Base-by-base conservation (phyloP, 2,113 vertebrate species). In the Chrysochloris asiatica region DNA sequence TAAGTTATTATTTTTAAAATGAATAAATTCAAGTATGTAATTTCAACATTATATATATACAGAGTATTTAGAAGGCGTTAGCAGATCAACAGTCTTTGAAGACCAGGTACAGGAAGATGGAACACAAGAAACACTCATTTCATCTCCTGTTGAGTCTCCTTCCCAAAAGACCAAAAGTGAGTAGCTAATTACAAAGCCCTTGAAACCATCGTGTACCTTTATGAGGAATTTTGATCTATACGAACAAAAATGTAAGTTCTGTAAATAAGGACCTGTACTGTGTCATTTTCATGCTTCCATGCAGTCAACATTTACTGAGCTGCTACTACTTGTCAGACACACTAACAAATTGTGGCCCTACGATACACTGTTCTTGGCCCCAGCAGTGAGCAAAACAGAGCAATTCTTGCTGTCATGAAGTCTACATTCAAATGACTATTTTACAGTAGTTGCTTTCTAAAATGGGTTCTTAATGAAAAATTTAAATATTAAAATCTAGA, bases 141-240 rank as follows among this genome's bases (percentile, higher is more conserved):
- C 98, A 59, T 98, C 98, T 28, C 98, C 99, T 81, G 98, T 96
- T 28, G 97, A 98, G 86, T 99, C 98, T 89, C 98, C 98, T 0
- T 98, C 98, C 86, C 98, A 98, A 96, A 98, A 98, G 96, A 98
- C 98, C 96, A 99, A 99, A 98, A 99, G 99, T 99, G 98, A 98
- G 98, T 97, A 94, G 59, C 3, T 82, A 11, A 56, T 22, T 72
- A 41, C 11, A 45, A 89, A 71, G 6, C 33, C 30, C 19, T 75
- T 19, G 52, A 69, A 65, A 67, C n/a, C 13, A 24, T 38, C 17
- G n/a, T 50, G 45, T 17, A 43, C 6, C 16, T 82, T 59, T 48
- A 33, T 33, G 47, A 79, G 41, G 33, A 89, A 0, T 36, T 82
- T 76, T 82, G 28, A 84, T 24, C 30, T 26, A 21, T 28, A 17